phyloP scores from a whole-genome alignment of 2,888 invertebrate genomes.

The Acanthopleura granulata region DNA sequence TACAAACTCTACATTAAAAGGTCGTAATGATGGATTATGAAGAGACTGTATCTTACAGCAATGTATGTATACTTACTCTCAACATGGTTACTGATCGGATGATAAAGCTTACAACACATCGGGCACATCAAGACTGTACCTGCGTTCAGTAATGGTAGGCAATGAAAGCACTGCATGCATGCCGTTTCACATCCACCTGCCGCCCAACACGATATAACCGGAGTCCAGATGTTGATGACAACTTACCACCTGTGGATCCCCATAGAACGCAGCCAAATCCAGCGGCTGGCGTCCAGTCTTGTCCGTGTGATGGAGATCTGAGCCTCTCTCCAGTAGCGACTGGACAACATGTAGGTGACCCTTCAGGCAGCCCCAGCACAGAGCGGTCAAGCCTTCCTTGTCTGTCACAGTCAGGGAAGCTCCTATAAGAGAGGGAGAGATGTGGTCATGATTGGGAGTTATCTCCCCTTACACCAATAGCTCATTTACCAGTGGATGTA shows the following conservation, averaged over 20 bases:
- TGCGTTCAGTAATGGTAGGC: neutral
- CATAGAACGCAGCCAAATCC: conserved; percentile 84
- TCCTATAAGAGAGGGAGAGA: conserved; percentile 70
- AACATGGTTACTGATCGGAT: too few species aligned
- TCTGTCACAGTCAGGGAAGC: conserved; percentile 84
- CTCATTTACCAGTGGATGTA: too few species aligned
- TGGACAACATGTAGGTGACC: conserved; percentile 84
- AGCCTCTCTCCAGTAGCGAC: conserved; percentile 85
- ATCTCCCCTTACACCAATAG: too few species aligned
- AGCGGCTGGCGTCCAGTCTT: conserved; percentile 89
- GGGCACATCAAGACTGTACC: neutral
- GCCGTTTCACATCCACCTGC: neutral
- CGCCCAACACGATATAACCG: too few species aligned
- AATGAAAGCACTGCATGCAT: neutral
- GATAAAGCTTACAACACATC: neutral
- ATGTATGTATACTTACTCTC: too few species aligned
- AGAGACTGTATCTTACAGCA: too few species aligned
- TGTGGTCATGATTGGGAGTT: too few species aligned
- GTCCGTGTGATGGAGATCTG: conserved; percentile 86
- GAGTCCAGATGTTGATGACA: neutral
- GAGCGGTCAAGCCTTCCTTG: conserved; percentile 87
- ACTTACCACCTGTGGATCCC: conserved; percentile 72
- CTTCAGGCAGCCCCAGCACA: conserved; percentile 92
- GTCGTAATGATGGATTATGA: too few species aligned
- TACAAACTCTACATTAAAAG: too few species aligned